Evolutionary conservation across 1,140 invertebrate genomes (phyloP).

Genomic region (Nymphalis io): DNA sequence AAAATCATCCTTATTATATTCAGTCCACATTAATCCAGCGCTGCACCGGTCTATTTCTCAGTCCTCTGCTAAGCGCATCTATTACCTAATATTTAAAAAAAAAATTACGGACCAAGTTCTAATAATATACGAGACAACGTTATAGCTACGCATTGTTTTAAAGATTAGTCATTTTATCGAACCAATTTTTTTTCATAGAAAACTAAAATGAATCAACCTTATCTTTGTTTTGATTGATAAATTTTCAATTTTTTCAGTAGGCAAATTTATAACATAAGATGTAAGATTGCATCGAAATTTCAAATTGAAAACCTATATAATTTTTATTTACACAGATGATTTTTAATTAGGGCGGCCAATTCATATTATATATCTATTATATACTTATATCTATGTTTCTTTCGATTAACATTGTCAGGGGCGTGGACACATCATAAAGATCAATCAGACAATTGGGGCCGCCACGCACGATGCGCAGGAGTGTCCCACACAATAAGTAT

Average conservation of each 20-base stretch:
- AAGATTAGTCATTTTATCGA: background rate
- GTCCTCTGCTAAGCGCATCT: too few species aligned
- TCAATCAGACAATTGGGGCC: slow-evolving; percentile 78
- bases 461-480: slow-evolving; percentile 71
- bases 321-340: too few species aligned
- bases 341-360: too few species aligned
- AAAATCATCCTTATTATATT: too few species aligned
- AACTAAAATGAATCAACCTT: slow-evolving; percentile 28
- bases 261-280: too few species aligned
- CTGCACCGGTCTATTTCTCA: too few species aligned
- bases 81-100: too few species aligned
- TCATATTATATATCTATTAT: too few species aligned
- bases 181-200: slow-evolving; percentile 20
- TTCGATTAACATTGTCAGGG: slow-evolving; percentile 56
- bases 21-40: too few species aligned
- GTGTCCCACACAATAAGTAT: slow-evolving; percentile 64
- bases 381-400: slow-evolving; percentile 33
- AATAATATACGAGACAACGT: background rate
- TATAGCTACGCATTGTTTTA: background rate
- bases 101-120: background rate
- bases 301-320: too few species aligned
- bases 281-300: too few species aligned
- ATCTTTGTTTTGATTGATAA: slow-evolving; percentile 18
- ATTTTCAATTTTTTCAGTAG: slow-evolving; percentile 2
- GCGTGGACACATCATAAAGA: slow-evolving; percentile 74